Base-by-base conservation (phyloP, 2,888 invertebrate genomes). In the Cyrtodaria siliqua region DNA sequence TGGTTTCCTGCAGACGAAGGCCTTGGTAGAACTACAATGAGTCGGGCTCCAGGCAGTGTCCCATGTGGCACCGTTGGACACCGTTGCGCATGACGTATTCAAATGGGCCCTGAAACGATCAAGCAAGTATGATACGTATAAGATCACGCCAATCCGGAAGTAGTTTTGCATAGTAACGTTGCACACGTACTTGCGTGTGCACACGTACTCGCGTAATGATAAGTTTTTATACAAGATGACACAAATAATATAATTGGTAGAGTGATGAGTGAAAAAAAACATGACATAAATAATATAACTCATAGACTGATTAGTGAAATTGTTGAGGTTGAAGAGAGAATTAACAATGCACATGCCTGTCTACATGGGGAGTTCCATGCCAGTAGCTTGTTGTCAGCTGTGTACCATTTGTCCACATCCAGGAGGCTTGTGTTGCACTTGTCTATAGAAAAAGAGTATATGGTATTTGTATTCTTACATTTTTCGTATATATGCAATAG, bases 1-100 rank as follows among this genome's bases (percentile, higher is more conserved):
- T 16, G 78, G 79, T 61, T 81, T 84, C 59, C 71, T 68, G 62
- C 85, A 85, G 20, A 79, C 71, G 47, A 66, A 84, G 9, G 62
- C 53, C 50, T 63, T 69, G 16, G 57, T 62, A 16, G 62, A 26
- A 14, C 40, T 71, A 61, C 84, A 84, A 16, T 38, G 27, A n/a
- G 63, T 63, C 2, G 71, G 38, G 18, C 40, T 63, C 84, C 84
- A 84, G 1, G 75, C 69, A 9, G 55, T 63, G 20, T 33, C 49
- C 16, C 38, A 47, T 3, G 68, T 53, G 49, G 55, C 26, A 1
- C 24, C 27, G 69, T 57, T 66, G 4, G 61, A 70, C 23, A 70
- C 56, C 3, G 57, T 64, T 8, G 69, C 76, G 55, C 83, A 83
- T 0, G 83, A 71, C 1, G 20, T 69, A 56, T 82, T 82, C 16